Conservation (phyloP, 2,888 invertebrate species). For the Rhogogaster chlorosoma region DNA sequence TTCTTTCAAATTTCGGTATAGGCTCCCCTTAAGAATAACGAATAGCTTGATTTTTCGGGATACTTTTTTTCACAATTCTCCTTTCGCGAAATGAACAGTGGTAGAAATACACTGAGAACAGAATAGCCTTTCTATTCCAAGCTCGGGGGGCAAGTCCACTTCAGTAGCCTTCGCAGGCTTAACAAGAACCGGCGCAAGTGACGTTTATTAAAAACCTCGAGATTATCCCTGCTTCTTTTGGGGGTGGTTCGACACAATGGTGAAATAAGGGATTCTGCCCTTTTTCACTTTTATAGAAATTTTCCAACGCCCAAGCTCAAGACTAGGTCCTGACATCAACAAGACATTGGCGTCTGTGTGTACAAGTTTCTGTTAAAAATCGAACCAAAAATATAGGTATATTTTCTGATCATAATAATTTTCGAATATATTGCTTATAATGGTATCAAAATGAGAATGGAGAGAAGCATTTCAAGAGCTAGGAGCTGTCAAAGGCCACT, state of each 20-base stretch:
- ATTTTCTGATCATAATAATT: constrained; percentile 5
- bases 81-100: background rate
- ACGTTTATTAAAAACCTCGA: constrained; percentile 49
- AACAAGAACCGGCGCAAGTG: constrained; percentile 23
- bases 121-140: constrained; percentile 51
- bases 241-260: constrained; percentile 26
- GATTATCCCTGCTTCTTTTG: constrained; percentile 19
- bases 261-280: background rate
- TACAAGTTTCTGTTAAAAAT: background rate
- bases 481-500: constrained; percentile 6
- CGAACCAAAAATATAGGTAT: background rate
- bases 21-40: background rate
- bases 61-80: background rate
- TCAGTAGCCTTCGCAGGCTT: constrained; percentile 50
- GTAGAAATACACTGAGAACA: background rate
- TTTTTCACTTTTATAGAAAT: background rate
- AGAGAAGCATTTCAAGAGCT: background rate
- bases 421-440: background rate
- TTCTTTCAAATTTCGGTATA: too few species aligned
- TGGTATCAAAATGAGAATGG: background rate
- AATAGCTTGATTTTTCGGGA: background rate
- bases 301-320: background rate
- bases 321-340: background rate
- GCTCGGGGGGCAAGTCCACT: constrained; percentile 61
- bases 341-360: background rate